phyloP scores from a whole-genome alignment of 1,140 invertebrate genomes.

The Aphis gossypii region DNA sequence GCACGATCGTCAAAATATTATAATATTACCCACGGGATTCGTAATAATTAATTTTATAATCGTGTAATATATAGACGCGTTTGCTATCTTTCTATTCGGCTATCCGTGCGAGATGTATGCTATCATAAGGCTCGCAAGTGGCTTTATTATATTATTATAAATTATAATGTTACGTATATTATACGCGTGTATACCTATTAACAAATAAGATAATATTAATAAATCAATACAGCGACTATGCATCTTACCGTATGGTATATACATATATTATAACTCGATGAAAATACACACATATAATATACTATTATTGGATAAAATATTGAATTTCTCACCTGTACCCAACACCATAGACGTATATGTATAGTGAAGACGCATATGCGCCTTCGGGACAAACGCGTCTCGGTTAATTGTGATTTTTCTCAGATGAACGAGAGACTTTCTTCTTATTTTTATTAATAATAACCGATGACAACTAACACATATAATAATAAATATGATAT shows the following conservation, averaged over 20 bases:
- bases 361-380: neutral
- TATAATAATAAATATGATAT: neutral
- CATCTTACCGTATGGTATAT: neutral
- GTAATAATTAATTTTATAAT: slow-evolving; percentile 1
- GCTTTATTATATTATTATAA: neutral
- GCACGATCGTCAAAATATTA: neutral
- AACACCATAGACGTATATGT: neutral
- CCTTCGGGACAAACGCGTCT: neutral
- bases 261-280: neutral
- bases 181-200: neutral
- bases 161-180: neutral
- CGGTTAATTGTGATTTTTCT: slow-evolving; percentile 23
- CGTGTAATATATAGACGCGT: neutral
- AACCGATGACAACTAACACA: neutral
- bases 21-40: neutral
- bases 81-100: neutral
- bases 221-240: slow-evolving; percentile 7
- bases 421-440: neutral
- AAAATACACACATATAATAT: neutral
- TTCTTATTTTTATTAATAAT: neutral
- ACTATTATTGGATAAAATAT: neutral
- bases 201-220: neutral
- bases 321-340: neutral
- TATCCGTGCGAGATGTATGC: neutral
- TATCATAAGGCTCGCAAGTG: neutral